Conservation (phyloP, 2,113 vertebrate species). For the Neodontobutis hainanensis region DNA sequence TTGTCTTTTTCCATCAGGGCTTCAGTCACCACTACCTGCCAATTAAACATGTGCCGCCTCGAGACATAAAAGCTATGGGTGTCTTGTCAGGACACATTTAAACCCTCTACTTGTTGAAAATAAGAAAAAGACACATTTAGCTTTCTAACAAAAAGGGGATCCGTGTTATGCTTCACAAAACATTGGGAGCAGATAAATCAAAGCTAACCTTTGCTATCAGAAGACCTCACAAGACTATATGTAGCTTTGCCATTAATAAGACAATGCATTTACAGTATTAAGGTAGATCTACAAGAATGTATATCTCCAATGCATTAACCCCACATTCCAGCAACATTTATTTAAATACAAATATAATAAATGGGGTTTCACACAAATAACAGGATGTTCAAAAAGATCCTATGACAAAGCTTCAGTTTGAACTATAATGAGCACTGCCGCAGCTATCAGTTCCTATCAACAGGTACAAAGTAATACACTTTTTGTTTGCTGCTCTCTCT, state of each 20-base stretch:
- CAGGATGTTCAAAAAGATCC: too few relatives aligned
- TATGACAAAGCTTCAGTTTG: too few relatives aligned
- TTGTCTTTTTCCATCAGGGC: slow-evolving; percentile 55
- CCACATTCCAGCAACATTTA: too few relatives aligned
- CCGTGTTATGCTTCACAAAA: slow-evolving; percentile 10
- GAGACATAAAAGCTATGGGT: slow-evolving; percentile 32
- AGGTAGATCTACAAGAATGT: too few relatives aligned
- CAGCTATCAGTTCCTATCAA: too few relatives aligned
- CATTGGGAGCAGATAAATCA: slow-evolving; percentile 15
- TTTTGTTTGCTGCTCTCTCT: too few relatives aligned
- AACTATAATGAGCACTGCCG: too few relatives aligned
- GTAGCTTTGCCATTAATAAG: background rate
- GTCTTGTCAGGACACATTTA: slow-evolving; percentile 33
- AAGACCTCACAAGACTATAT: slow-evolving; percentile 10
- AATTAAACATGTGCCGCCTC: slow-evolving; percentile 61
- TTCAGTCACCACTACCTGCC: slow-evolving; percentile 50
- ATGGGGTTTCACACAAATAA: too few relatives aligned
- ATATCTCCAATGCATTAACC: too few relatives aligned
- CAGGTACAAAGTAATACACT: too few relatives aligned
- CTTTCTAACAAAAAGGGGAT: slow-evolving; percentile 20
- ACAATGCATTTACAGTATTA: too few relatives aligned
- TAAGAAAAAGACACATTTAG: slow-evolving; percentile 15
- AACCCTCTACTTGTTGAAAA: slow-evolving; percentile 30
- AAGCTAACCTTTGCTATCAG: slow-evolving; percentile 1
- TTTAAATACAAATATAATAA: too few relatives aligned